Base-by-base conservation (phyloP, 2,888 invertebrate species). In the Drosophila emarginata region DNA sequence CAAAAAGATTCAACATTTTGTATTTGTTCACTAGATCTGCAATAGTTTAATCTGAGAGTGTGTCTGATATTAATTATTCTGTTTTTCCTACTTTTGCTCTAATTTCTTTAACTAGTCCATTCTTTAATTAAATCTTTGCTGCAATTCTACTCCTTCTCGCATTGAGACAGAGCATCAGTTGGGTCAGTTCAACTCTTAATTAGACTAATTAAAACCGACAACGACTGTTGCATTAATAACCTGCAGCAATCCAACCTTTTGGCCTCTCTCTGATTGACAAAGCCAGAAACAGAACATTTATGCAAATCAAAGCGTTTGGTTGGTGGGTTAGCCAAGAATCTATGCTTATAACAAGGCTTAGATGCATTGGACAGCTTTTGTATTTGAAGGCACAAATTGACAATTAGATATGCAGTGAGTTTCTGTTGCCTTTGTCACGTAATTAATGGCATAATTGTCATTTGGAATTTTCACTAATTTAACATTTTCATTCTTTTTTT, bases 171-270 rank as follows among this genome's bases (percentile, higher is more conserved):
- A 23, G 37, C 32, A 21, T 39, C 18, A n/a, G 39, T 36, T 45
- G 60, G 65, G 71, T 39, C 56, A 53, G 64, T 53, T 69, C 73
- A 70, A 63, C 72, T 67, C 80, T 83, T 83, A 80, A 80, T 80
- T 80, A 80, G 78, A 23, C 78, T 78, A 80, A 83, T 80, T 83
- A 80, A 83, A 73, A 37, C 67, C 62, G 78, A 63, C 71, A 61
- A 53, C 78, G 67, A 76, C 51, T 68, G 73, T 54, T 72, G 80
- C 78, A 80, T 78, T 83, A 78, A 80, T 80, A 80, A 78, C 76
- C 84, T 73, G 69, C 66, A 76, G 59, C 21, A 51, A 36, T 18
- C 66, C 61, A 73, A 58, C 40, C 53, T n/a, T 26, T 6, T 51
- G 54, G 61, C 36, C 57, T 56, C 62, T 26, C 45, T 32, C 39